Evolutionary conservation across 2,113 vertebrate species (phyloP).

Genomic region (Natator depressus): DNA sequence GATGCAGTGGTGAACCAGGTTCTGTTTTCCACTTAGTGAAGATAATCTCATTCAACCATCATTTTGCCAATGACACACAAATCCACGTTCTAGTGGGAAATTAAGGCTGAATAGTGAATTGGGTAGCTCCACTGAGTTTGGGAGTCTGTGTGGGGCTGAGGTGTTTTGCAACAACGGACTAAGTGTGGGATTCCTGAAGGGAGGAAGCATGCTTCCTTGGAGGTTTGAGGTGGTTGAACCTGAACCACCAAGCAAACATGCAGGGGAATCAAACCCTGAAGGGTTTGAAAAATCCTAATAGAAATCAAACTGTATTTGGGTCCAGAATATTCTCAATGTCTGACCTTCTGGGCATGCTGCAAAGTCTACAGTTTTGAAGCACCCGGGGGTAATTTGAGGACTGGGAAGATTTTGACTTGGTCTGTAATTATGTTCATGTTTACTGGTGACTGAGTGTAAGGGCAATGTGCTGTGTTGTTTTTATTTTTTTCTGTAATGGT

Average conservation of each 20-base stretch:
- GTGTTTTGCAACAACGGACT: background rate
- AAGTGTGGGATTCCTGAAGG: background rate
- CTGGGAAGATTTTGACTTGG: background rate
- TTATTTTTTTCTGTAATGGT: background rate
- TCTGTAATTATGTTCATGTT: background rate
- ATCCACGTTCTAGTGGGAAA: background rate
- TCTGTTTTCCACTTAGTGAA: background rate
- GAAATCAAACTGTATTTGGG: background rate
- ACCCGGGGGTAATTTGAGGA: background rate
- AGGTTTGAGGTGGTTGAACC: background rate
- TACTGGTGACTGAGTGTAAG: background rate
- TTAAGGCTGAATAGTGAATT: no score
- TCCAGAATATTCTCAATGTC: background rate
- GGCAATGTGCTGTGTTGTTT: background rate
- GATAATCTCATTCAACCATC: background rate
- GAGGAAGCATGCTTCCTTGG: fast-evolving
- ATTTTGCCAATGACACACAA: background rate
- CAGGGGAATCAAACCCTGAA: background rate
- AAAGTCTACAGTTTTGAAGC: background rate
- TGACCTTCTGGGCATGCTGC: background rate
- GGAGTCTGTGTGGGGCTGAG: background rate
- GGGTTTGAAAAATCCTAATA: background rate
- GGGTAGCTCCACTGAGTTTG: no score
- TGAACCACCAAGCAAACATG: background rate
- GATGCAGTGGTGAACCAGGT: background rate